Evolutionary conservation across 2,888 invertebrate species (phyloP).

Genomic region (Leistus spinibarbis): DNA sequence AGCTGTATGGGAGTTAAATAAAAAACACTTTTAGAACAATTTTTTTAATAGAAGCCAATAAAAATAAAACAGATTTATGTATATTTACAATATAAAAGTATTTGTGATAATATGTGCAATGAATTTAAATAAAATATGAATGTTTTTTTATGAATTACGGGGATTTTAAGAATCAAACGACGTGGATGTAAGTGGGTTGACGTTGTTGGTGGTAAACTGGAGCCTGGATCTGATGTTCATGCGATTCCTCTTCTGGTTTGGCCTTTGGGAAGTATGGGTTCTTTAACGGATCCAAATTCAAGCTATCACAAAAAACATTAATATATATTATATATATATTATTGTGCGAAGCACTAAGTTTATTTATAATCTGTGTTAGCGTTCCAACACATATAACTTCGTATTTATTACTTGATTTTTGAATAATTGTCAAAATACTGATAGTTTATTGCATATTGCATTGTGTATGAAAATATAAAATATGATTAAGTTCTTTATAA

Average conservation of each 20-base stretch:
- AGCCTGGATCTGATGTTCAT: constrained; percentile 36
- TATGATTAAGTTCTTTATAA: no score
- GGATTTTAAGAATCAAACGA: constrained; percentile 2
- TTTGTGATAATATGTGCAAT: neutral
- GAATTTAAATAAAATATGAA: constrained; percentile 10
- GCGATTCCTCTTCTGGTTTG: constrained; percentile 61
- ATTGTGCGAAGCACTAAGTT: no score
- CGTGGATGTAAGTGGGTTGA: constrained; percentile 27
- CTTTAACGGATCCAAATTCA: constrained; percentile 79
- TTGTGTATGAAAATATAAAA: no score
- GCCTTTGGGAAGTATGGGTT: constrained; percentile 81
- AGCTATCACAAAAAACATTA: constrained; percentile 55
- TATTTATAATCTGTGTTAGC: no score
- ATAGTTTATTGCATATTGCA: no score
- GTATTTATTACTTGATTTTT: no score
- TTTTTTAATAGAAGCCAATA: no score
- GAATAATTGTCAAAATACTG: no score
- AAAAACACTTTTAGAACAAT: neutral
- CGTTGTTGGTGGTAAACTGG: constrained; percentile 5
- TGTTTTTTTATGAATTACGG: neutral
- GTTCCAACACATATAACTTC: no score
- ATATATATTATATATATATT: no score
- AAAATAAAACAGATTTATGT: neutral
- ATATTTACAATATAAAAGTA: no score
- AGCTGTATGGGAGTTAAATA: no score